phyloP scores from a whole-genome alignment of 2,888 invertebrate species.

The Mythimna lalbum region DNA sequence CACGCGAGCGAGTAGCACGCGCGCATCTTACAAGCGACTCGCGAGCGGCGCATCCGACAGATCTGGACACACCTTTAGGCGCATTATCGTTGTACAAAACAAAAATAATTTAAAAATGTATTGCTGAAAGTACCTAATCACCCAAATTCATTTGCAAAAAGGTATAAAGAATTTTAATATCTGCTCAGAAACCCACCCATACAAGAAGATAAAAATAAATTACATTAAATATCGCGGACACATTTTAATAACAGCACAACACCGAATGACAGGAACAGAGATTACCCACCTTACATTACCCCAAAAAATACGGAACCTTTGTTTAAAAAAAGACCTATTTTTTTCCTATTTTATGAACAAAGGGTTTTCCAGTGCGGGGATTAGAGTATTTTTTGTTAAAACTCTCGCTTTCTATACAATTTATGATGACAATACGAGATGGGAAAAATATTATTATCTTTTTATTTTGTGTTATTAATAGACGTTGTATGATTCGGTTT shows the following conservation, averaged over 20 bases:
- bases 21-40: too few relatives aligned
- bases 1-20: too few relatives aligned
- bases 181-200: background rate
- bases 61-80: too few relatives aligned
- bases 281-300: constrained; percentile 49
- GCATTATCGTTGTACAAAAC: too few relatives aligned
- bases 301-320: constrained; percentile 62
- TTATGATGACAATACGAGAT: constrained; percentile 60
- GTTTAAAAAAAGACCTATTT: constrained; percentile 48
- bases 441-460: constrained; percentile 59
- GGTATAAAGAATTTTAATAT: constrained; percentile 14
- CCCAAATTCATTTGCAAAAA: background rate
- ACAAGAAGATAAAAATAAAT: constrained; percentile 17
- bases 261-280: constrained; percentile 42
- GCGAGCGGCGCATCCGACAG: too few relatives aligned
- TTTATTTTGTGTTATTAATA: constrained; percentile 56
- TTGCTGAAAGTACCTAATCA: background rate
- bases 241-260: constrained; percentile 47
- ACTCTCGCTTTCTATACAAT: constrained; percentile 53
- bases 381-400: constrained; percentile 63
- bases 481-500: constrained; percentile 40
- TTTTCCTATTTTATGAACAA: constrained; percentile 58
- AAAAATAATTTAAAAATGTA: background rate
- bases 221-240: constrained; percentile 29
- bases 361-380: constrained; percentile 60